phyloP scores from a whole-genome alignment of 2,888 invertebrate species.

The Euzetes globulus region DNA sequence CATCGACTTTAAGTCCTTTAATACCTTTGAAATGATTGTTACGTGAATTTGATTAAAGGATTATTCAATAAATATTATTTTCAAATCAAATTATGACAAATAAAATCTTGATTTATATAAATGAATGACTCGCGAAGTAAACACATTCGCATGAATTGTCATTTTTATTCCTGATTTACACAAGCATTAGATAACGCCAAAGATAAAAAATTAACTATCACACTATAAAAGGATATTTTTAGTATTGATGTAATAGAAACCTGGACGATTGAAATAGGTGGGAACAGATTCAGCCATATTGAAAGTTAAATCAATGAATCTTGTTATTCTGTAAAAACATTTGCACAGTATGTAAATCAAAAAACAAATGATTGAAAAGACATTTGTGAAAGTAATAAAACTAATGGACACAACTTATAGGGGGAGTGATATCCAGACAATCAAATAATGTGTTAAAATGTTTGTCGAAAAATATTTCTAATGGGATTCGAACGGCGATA shows the following conservation, averaged over 20 bases:
- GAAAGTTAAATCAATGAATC: neutral
- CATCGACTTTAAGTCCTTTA: too few relatives aligned
- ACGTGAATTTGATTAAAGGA: too few relatives aligned
- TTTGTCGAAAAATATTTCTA: neutral
- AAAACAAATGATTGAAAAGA: neutral
- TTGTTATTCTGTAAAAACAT: neutral
- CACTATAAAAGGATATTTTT: neutral
- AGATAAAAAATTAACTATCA: neutral
- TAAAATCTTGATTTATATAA: neutral
- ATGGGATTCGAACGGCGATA: neutral
- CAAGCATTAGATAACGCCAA: neutral
- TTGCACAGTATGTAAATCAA: neutral
- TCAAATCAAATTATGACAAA: too few relatives aligned
- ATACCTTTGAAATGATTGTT: too few relatives aligned
- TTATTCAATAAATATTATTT: too few relatives aligned
- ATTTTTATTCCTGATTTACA: neutral
- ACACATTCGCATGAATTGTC: neutral
- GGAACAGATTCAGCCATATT: neutral
- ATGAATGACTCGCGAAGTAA: neutral
- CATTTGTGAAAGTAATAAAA: neutral
- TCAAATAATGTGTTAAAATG: constrained; percentile 5
- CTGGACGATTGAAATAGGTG: too few relatives aligned
- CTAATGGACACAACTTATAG: neutral
- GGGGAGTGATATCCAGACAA: constrained; percentile 1
- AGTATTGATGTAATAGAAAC: too few relatives aligned